Evolutionary conservation across 2,888 invertebrate species (phyloP).

Genomic region (Oxystoma pomonae): DNA sequence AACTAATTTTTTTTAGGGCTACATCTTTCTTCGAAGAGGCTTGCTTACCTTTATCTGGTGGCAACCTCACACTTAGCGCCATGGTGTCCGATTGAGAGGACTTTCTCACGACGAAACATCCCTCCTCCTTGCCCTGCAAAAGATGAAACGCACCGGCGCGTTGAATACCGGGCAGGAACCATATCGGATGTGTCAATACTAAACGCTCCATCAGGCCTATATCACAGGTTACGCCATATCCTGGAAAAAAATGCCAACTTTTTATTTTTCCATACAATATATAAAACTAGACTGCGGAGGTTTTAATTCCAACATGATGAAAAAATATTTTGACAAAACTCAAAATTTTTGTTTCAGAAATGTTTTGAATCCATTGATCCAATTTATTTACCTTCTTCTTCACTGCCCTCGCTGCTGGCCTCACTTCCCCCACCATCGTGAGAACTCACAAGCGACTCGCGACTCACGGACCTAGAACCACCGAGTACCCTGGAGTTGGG

Average conservation of each 20-base stretch:
- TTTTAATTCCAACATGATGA: too few species aligned
- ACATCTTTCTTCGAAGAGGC: constrained; percentile 65
- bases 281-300: too few species aligned
- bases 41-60: constrained; percentile 66
- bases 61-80: constrained; percentile 90
- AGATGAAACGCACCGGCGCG: constrained; percentile 91
- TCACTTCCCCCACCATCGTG: constrained; percentile 55
- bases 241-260: too few species aligned
- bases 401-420: constrained; percentile 55
- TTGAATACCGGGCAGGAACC: constrained; percentile 93
- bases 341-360: too few species aligned
- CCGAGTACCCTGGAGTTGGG: neutral
- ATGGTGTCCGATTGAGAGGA: constrained; percentile 92
- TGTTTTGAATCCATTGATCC: too few species aligned
- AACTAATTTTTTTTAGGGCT: too few species aligned
- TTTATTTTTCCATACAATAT: too few species aligned
- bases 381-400: constrained; percentile 34
- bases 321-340: too few species aligned
- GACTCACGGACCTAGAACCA: constrained; percentile 45
- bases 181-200: constrained; percentile 88
- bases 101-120: constrained; percentile 92
- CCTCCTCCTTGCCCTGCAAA: constrained; percentile 89
- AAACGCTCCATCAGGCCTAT: constrained; percentile 83
- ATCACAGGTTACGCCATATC: constrained; percentile 75
- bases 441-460: constrained; percentile 61